Evolutionary conservation across 2,113 vertebrate species (phyloP).

Genomic region (Dasyprocta punctata): DNA sequence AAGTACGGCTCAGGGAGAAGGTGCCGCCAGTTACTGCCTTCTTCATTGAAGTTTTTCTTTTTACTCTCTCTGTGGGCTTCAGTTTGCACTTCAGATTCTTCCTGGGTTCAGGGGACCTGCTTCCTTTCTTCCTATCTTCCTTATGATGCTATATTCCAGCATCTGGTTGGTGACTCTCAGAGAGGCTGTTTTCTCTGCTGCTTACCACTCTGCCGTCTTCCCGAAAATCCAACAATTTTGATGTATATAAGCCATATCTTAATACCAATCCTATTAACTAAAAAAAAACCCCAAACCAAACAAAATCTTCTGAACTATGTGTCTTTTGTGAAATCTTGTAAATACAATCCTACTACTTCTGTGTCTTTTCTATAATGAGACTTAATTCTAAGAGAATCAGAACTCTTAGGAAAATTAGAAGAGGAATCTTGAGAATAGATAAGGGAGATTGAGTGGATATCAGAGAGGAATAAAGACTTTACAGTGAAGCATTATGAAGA

Average conservation of each 20-base stretch:
- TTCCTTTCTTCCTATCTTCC: too few relatives aligned
- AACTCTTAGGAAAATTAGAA: neutral
- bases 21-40: too few relatives aligned
- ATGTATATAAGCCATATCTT: neutral
- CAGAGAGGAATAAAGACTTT: neutral
- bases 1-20: too few relatives aligned
- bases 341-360: slow-evolving; percentile 6
- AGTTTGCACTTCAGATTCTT: too few relatives aligned
- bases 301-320: neutral
- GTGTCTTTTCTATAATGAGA: neutral
- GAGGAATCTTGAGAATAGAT: neutral
- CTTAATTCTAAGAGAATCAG: slow-evolving; percentile 27
- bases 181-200: too few relatives aligned
- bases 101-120: too few relatives aligned
- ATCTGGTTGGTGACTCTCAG: too few relatives aligned
- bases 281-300: neutral
- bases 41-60: too few relatives aligned
- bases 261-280: slow-evolving; percentile 26
- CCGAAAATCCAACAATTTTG: too few relatives aligned
- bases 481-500: neutral
- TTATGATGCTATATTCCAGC: too few relatives aligned
- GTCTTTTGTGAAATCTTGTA: slow-evolving; percentile 17
- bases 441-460: neutral
- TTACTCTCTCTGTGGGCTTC: too few relatives aligned
- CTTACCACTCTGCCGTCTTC: too few relatives aligned